These are phyloP conservation scores for Empidonax traillii DNA, from an alignment of 2,113 vertebrate species.

Conservation along the genomic window DNA sequence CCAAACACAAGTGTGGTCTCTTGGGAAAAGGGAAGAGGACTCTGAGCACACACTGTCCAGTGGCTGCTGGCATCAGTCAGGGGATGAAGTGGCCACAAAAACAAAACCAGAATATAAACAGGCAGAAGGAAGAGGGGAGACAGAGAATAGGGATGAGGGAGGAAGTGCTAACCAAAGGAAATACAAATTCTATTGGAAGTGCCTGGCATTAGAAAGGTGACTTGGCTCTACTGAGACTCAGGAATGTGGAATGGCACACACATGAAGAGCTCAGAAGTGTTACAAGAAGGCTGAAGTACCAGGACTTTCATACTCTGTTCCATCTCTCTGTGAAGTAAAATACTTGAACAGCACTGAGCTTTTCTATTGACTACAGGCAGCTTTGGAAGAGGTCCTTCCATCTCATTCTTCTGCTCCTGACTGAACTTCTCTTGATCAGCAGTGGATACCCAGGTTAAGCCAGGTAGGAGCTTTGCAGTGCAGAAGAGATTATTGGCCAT, in stretches of 20 bases:
- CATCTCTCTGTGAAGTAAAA: not conserved
- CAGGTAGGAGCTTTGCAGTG: not conserved
- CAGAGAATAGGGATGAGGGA: not conserved
- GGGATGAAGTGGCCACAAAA: not conserved
- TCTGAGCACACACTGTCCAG: not conserved
- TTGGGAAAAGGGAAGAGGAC: not conserved
- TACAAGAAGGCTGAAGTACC: not conserved
- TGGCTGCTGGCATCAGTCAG: not conserved
- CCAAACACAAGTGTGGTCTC: not conserved
- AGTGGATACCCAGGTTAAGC: not conserved
- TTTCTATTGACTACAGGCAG: not conserved
- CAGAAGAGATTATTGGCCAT: not conserved
- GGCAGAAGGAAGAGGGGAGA: not conserved
- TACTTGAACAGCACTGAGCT: not conserved
- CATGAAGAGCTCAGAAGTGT: too few relatives aligned
- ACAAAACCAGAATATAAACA: constrained; percentile 10
- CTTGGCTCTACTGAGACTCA: not conserved
- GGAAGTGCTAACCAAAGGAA: not conserved
- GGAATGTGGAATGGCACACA: not conserved
- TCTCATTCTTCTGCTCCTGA: not conserved
- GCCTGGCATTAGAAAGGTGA: not conserved
- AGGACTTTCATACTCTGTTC: not conserved
- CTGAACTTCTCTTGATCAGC: not conserved
- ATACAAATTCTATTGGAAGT: not conserved
- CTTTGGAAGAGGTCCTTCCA: not conserved